Base-by-base conservation (phyloP, 30 jellyfish, hydroid and myxozoan genomes). In the Chrysaora quinquecirrha region DNA sequence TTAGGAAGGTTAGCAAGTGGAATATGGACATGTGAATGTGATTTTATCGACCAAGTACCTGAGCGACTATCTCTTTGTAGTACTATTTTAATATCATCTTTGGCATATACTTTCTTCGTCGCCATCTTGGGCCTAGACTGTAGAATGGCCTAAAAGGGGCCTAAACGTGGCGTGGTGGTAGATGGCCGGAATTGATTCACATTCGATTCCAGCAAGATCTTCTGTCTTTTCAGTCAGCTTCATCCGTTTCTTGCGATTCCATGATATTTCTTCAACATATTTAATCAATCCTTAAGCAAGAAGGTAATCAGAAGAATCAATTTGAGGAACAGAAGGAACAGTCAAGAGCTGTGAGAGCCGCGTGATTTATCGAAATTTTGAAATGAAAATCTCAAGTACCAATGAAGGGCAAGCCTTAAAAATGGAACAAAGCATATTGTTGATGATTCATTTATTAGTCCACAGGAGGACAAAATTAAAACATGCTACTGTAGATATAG, bases 101-200 rank as follows among this genome's bases (percentile, higher is more conserved):
- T 43, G 58, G 58, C 58, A 43, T 43, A 43, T 43, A 43, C 58
- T 43, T 43, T 43, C 58, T 43, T 43, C 58, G 16, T 43, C 58
- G 58, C 58, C 58, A 43, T 43, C 58, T 43, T 43, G 58, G 58
- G 58, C 58, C 58, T 43, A 43, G 58, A 43, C 58, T 43, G 58
- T 43, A 43, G 58, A 43, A 43, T 43, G 58, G 58, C 58, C 58
- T 43, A 43, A 43, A 43, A 43, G 58, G 58, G 58, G 58, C 58
- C 58, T 16, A 43, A 43, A 43, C 58, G 58, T 43, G 58, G 58
- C 58, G 58, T 43, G 58, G 58, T 43, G 58, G 58, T 43, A 43
- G 58, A 43, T 43, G 58, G 58, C 58, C 58, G 58, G 58, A 16
- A 43, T 43, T 43, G 58, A 43, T 43, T 43, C 58, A n/a, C n/a